Base-by-base conservation (phyloP, 1,140 invertebrate genomes). In the Forficula auricularia region DNA sequence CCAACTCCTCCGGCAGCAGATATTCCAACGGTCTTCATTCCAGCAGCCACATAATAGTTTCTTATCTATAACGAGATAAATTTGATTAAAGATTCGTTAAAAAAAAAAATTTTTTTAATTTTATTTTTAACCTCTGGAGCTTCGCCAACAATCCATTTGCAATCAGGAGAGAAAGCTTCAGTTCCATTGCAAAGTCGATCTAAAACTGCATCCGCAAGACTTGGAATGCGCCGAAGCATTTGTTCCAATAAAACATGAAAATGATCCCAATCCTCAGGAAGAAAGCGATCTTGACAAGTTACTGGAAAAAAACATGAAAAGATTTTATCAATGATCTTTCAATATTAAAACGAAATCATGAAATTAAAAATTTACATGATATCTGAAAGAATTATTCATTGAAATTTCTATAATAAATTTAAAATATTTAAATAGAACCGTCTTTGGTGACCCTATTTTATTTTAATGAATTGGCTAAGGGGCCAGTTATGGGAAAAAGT, bases 11-110 rank as follows among this genome's bases (percentile, higher is more conserved):
- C 90, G 1, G 89, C 88, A 7, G 88, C 83, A 7, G 84, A 82
- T 37, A 94, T 80, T 16, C 90, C 90, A 36, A 88, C 79, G 0
- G 87, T 91, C 68, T 92, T 92, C 77, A 96, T 88, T 22, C 91
- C 94, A 42, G 89, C 87, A 3, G 91, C 89, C 15, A 99, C 77
- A 59, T 81, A 90, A 63, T 98, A 98, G 57, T 96, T 96, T 51
- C 75, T 68, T 46, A 96, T 81, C 79, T 85, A 54, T 18, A 1
- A 38, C 18, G 7, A 31, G 13, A 31, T 13, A 30, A n/a, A 2
- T 13, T 31, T n/a, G 2, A 30, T 20, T 30, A 14, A 14, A 31
- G 12, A 32, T n/a, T 30, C 4, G 7, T 13, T 6, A 7, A 36
- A 4, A 16, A 14, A 16, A 14, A 36, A 7, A 7, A 8, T 31